Evolutionary conservation across 2,888 invertebrate genomes (phyloP), one percentile per base, ranked within the genome.

Genomic region (Barypeithes pellucidus): DNA sequence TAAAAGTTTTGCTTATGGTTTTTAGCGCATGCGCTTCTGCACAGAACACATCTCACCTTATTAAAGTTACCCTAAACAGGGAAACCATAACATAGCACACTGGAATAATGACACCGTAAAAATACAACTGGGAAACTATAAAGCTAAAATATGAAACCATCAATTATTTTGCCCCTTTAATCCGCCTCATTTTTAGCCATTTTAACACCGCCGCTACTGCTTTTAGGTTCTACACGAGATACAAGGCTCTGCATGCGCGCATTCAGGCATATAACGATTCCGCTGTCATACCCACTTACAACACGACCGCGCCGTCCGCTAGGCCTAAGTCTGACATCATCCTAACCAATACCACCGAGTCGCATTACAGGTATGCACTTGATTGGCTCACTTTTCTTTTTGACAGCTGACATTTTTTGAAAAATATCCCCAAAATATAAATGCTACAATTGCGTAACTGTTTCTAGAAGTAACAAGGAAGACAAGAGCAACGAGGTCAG

Each of bases 231-330:
- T 94, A 94, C 91, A 92, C 93, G 89, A 93, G 93, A 88, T 94
- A 94, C 89, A 90, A 92, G 88, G 94, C 93, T 90, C 91, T 95
- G 88, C 93, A 93, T 87, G 94, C 93, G 87, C 93, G 95, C 88
- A 95, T 95, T 88, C 94, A 94, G 90, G 94, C 94, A 85, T 78
- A 77, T 80, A 81, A 78, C 92, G 92, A 88, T 93, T 52, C 66
- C 22, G 66, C 72, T 39, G 67, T 72, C 66, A 72, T 72, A 39
- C 57, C 72, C 36, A 47, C 72, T 79, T 78, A 79, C 61, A 72
- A 39, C 36, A 67, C 52, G 20, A 70, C 45, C 61, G 50, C 36
- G 11, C 68, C 71, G 77, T 75, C 79, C 76, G 75, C 78, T 74
- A 78, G 79, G 78, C 79, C 80, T 71, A 79, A 81, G 77, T 82